Conservation (phyloP, 2,113 vertebrate species). For the Psittacula cyanocephala region DNA sequence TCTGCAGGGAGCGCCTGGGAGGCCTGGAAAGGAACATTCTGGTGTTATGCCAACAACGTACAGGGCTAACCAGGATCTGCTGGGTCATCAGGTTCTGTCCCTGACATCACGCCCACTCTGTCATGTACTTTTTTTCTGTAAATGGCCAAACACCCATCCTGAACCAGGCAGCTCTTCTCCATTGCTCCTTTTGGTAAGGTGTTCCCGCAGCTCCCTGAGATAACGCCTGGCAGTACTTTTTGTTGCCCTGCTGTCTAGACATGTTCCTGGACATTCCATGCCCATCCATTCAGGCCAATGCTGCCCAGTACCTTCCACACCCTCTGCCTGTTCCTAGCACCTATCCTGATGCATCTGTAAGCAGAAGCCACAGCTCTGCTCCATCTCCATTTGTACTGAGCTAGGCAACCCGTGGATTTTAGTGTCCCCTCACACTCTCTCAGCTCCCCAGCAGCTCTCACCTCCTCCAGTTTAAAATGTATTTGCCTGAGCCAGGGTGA, state of each 20-base stretch:
- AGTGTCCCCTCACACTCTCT: too few relatives aligned
- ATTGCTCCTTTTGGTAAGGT: neutral
- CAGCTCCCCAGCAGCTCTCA: neutral
- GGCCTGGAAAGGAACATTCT: slow-evolving; percentile 59
- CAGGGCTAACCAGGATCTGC: neutral
- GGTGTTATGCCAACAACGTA: neutral
- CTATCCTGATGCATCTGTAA: neutral
- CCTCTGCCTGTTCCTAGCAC: neutral
- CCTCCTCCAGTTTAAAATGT: neutral
- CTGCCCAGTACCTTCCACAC: neutral
- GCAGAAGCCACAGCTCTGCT: neutral
- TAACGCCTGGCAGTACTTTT: neutral
- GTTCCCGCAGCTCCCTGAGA: neutral
- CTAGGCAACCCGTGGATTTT: neutral
- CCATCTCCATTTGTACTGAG: neutral
- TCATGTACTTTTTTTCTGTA: neutral
- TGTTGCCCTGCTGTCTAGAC: neutral
- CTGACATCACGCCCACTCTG: neutral
- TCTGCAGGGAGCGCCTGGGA: slow-evolving; percentile 67
- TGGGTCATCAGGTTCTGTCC: neutral
- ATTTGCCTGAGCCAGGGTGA: neutral
- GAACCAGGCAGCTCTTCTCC: neutral
- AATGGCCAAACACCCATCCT: neutral
- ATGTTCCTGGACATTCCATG: neutral
- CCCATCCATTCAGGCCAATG: neutral